These are phyloP conservation scores for Myiothlypis chrysogaster DNA, from an alignment of 2,797 vertebrate genomes.

Conservation along the genomic window DNA sequence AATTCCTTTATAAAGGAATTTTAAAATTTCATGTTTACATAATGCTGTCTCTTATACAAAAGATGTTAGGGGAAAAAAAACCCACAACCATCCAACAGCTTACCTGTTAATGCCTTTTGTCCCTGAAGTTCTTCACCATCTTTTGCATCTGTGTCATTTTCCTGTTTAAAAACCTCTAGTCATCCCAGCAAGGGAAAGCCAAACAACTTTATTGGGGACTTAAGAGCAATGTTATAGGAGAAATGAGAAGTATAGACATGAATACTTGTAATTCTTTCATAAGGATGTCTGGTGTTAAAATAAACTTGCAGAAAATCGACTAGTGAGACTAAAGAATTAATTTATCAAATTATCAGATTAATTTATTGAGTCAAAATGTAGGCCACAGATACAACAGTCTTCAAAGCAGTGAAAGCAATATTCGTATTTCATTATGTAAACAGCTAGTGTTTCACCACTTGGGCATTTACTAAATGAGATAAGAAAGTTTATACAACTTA, in stretches of 20 bases:
- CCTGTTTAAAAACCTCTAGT: background rate
- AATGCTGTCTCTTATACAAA: background rate
- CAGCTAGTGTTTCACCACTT: background rate
- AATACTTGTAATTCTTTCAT: background rate
- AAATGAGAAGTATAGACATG: background rate
- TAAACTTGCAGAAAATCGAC: background rate
- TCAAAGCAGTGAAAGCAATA: background rate
- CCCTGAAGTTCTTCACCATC: background rate
- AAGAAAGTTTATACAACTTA: slow-evolving; percentile 10
- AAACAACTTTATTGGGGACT: background rate
- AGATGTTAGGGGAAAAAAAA: background rate
- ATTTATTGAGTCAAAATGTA: background rate
- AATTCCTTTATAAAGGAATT: background rate
- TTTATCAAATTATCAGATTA: background rate
- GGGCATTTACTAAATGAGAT: slow-evolving; percentile 2
- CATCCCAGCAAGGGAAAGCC: background rate
- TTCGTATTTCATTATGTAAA: background rate
- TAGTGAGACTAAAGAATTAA: background rate
- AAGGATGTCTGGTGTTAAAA: background rate
- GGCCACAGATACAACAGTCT: background rate
- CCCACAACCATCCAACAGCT: background rate
- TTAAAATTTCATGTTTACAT: background rate
- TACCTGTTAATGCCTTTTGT: background rate
- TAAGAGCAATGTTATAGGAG: background rate
- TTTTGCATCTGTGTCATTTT: background rate